Evolutionary conservation across 2,113 vertebrate species (phyloP), one percentile per base, ranked within the genome.

Genomic region (Anhinga rufa): DNA sequence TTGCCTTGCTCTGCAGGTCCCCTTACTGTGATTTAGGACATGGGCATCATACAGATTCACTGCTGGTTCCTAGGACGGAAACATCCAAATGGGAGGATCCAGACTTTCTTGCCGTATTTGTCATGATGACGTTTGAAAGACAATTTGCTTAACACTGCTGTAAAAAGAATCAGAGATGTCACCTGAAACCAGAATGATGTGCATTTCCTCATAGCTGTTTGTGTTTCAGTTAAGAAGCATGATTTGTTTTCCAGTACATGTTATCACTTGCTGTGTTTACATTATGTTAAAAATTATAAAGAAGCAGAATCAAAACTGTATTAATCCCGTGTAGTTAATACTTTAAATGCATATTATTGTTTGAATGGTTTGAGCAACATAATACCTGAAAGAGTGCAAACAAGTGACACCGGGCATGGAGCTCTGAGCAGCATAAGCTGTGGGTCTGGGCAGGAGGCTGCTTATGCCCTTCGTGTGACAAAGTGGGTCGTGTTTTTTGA

Each of bases 191-290:
- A 76, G 46, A 52, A 26, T 18, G 28, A 87, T 9, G 0, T n/a
- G 17, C 32, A 89, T 93, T 97, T 96, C 92, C 81, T 95, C 64
- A 89, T 80, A 89, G 91, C 36, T 92, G 38, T 25, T 85, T 58
- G 18, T 34, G 74, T 84, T 95, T 79, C 72, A 92, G 48, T 82
- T 85, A 80, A 91, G 83, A 96, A 89, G 57, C 32, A 24, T 40
- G 4, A 71, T 91, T 82, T 95, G 62, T 89, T 92, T 96, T 89
- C 70, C 81, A 65, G 38, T 81, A 55, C 72, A 36, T 70, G 92
- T 89, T 86, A 89, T 89, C 81, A 76, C 81, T 91, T 96, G 87
- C 40, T 69, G 3, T 80, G 93, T 95, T 96, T 96, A 80, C 86
- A 38, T 87, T 77, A 61, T 85, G 77, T 91, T 49, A 87, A 66